These are phyloP conservation scores for Drosophila ustulata DNA, from an alignment of 2,888 invertebrate genomes.

Conservation along the genomic window DNA sequence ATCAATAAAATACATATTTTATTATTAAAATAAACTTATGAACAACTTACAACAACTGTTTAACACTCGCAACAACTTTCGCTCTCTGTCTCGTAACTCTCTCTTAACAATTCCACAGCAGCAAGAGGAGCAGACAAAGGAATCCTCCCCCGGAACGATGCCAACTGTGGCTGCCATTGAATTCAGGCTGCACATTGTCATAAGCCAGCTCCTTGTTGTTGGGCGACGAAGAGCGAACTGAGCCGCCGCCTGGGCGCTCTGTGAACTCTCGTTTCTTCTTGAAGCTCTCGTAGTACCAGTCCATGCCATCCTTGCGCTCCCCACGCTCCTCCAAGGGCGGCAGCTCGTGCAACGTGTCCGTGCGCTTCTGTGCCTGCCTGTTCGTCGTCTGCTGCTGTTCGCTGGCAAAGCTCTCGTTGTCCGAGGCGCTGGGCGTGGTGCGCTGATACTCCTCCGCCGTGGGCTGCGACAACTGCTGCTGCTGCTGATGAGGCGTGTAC, in stretches of 20 bases:
- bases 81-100: neutral
- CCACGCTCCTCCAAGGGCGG: constrained; percentile 84
- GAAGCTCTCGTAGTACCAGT: constrained; percentile 95
- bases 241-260: constrained; percentile 32
- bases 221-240: constrained; percentile 37
- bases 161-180: constrained; percentile 25
- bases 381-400: constrained; percentile 59
- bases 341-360: constrained; percentile 41
- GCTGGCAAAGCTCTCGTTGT: constrained; percentile 61
- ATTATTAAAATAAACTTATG: constrained; percentile 56
- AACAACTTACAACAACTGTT: constrained; percentile 50
- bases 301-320: constrained; percentile 87
- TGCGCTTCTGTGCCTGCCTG: constrained; percentile 73
- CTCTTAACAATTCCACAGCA: constrained; percentile 47
- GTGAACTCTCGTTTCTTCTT: constrained; percentile 75
- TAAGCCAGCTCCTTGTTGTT: constrained; percentile 51
- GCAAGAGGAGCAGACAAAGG: constrained; percentile 30
- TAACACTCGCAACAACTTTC: constrained; percentile 45
- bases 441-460: constrained; percentile 84
- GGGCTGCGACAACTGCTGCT: constrained; percentile 77
- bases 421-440: constrained; percentile 75
- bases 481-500: constrained; percentile 80
- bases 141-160: neutral
- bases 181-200: constrained; percentile 25
- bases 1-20: constrained; percentile 29